Evolutionary conservation across 2,113 vertebrate species (phyloP), one percentile per base, ranked within the genome.

Genomic region (Talpa occidentalis): DNA sequence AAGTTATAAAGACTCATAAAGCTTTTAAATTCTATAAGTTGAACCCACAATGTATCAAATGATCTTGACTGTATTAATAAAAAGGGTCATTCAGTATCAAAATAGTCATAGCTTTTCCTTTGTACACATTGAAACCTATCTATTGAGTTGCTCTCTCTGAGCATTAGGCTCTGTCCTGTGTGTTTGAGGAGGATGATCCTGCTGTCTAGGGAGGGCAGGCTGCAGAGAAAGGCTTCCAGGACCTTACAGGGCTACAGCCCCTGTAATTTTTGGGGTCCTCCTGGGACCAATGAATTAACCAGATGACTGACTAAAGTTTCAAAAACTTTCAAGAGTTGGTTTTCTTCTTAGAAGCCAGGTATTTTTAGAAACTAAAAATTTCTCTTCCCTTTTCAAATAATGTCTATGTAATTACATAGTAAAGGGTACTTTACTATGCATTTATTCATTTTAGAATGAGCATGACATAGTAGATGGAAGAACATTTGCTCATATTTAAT

Each of bases 1-100:
- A 54, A 82, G 72, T 88, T 94, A 88, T 56, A 56, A 56, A 56
- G 54, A 95, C 87, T 96, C 90, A 84, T 94, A 66, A 64, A 72
- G 89, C 73, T 95, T 15, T 69, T 78, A 88, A 79, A 88, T 95
- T 88, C 26, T 28, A 44, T 78, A 90, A 88, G 74, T n/a, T 67
- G 59, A 85, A 64, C 0, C 40, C 11, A 5, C 1, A 72, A 32
- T 1, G 17, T 40, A 49, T n/a, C 12, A 93, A 92, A 92, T 52
- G 0, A 26, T 72, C 35, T 91, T 78, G 52, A 11, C 0, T 0
- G 0, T 67, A 70, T 49, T 97, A 92, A 54, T 37, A 28, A 3
- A 66, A 15, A 35, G 28, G 2, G 11, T 5, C 76, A 82, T 40
- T 76, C 17, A 6, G 2, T 19, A 17, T 42, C 11, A 32, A 77